Base-by-base conservation (phyloP, 2,888 invertebrate genomes). In the Drosophila prolongata region DNA sequence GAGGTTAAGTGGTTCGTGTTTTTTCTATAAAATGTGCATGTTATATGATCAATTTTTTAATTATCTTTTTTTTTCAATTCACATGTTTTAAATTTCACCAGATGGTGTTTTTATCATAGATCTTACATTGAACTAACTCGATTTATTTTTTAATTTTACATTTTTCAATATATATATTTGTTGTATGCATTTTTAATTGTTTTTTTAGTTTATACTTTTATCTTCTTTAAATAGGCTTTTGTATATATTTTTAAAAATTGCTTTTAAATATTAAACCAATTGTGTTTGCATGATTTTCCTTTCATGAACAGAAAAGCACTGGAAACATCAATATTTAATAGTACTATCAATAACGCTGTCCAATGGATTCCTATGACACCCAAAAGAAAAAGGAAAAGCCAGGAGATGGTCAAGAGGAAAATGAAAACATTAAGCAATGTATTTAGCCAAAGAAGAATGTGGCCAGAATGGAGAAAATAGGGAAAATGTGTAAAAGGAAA, bases 341-440 rank as follows among this genome's bases (percentile, higher is more conserved):
- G 14, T 44, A 44, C n/a, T 27, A 46, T 44, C 37, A 16, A 59
- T 30, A 27, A 11, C 58, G 0, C 1, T 16, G 30, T 9, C 14
- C 24, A 8, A 16, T 27, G 8, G 19, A 55, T 54, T 34, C 16
- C 37, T 9, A 1, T 11, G 11, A 2, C 49, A 9, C 1, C 10
- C 19, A 30, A 11, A 19, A 3, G 8, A 6, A 2, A 35, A 27
- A 8, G 3, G 30, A 30, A 11, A 35, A 13, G 0, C 6, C 9
- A 6, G 6, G 6, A 11, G 16, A n/a, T 27, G 46, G 38, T 46
- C 34, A 11, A 49, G 35, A 11, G 37, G 16, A 35, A 14, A 61
- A 62, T 62, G 40, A 46, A 66, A 65, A 66, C 66, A 66, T 66
- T 46, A 54, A 35, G 67, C 46, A 66, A 19, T 40, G 65, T 66